Base-by-base conservation (phyloP, 2,888 invertebrate genomes). In the Glyphotaelius pellucidus region DNA sequence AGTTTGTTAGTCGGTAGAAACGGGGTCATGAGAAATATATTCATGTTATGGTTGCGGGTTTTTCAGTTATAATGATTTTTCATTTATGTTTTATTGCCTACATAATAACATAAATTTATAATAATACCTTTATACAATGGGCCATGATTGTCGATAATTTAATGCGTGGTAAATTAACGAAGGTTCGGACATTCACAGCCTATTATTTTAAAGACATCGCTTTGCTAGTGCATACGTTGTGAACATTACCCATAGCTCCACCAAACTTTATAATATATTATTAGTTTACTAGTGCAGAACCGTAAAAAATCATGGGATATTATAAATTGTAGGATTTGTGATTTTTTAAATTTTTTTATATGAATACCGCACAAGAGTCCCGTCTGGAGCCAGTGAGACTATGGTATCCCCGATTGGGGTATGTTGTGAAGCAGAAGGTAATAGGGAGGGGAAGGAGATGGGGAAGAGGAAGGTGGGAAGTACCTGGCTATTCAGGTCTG, bases 31-130 rank as follows among this genome's bases (percentile, higher is more conserved):
- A 86, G 52, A 86, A 86, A 52, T 84, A 42, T 31, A 67, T 67
- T 67, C 67, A n/a, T 67, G 1, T 67, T n/a, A 30, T 30, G 52
- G 25, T 52, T 42, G 42, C 86, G 42, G 84, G n/a, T 30, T 86
- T 86, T 86, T 86, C 86, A 42, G 86, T 86, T n/a, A 86, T 86
- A 86, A 42, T 86, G 86, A 25, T 32, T 86, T 86, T 42, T 31
- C 86, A 47, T 86, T 47, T n/a, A 86, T 42, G 42, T 86, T 35
- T 86, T 86, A 85, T 85, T 85, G 9, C 67, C 67, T 25, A 86
- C 47, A 42, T 47, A 86, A 86, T 86, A 86, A 86, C 86, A 52
- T 30, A 42, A 15, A 86, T 86, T 86, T n/a, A 67, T 67, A 25
- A 67, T 86, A n/a, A 35, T 86, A 30, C 42, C 52, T 86, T 47